These are phyloP conservation scores for Rhodophaea formosa DNA, from an alignment of 2,888 invertebrate genomes.

Conservation along the genomic window DNA sequence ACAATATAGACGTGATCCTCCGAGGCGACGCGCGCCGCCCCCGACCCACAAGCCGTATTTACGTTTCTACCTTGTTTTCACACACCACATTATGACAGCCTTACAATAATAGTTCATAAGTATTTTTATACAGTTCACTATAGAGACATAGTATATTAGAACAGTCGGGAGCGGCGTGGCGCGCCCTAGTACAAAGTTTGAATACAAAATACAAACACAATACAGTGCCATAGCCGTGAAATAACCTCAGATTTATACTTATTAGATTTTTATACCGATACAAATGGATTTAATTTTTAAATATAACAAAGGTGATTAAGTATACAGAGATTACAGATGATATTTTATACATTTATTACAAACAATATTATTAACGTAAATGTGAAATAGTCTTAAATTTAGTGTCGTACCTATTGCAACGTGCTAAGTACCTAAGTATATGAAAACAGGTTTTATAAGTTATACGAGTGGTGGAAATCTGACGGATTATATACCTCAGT, in stretches of 20 bases:
- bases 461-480: slow-evolving; percentile 42
- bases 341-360: slow-evolving; percentile 82
- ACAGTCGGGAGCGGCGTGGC: slow-evolving; percentile 50
- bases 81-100: slow-evolving; percentile 52
- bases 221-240: slow-evolving; percentile 77
- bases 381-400: slow-evolving; percentile 77
- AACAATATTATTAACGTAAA: slow-evolving; percentile 77
- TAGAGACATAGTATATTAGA: slow-evolving; percentile 45
- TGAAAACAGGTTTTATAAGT: slow-evolving; percentile 39
- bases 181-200: slow-evolving; percentile 68
- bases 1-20: slow-evolving; percentile 67
- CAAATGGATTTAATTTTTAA: slow-evolving; percentile 82
- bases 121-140: slow-evolving; percentile 76
- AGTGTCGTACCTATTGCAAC: slow-evolving; percentile 61
- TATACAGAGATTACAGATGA: slow-evolving; percentile 82
- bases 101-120: slow-evolving; percentile 77
- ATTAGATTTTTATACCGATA: slow-evolving; percentile 81
- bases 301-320: slow-evolving; percentile 80
- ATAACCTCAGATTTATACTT: slow-evolving; percentile 80
- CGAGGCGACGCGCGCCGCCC: slow-evolving; percentile 51
- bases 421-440: slow-evolving; percentile 55
- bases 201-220: slow-evolving; percentile 65
- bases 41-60: slow-evolving; percentile 54
- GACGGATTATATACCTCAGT: slow-evolving; percentile 32
- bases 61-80: slow-evolving; percentile 52